Conservation (phyloP, 2,113 vertebrate genomes). For the Alligator mississippiensis region DNA sequence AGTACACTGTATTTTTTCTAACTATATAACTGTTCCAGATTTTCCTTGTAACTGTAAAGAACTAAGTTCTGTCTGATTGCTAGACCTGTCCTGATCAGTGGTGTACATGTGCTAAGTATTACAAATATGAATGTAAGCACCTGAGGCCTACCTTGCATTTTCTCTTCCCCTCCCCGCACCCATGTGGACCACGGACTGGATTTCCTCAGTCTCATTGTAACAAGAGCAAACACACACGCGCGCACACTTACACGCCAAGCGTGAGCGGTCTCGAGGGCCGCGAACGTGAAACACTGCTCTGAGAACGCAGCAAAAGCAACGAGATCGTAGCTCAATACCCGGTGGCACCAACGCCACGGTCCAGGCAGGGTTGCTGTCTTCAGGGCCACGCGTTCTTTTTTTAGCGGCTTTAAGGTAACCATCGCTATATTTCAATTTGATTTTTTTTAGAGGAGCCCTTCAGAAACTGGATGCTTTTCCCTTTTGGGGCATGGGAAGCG, state of each 20-base stretch:
- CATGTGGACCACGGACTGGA: neutral
- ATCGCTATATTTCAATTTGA: rapidly evolving
- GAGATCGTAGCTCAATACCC: rapidly evolving
- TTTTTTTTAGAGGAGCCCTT: rapidly evolving
- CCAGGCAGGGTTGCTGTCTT: neutral
- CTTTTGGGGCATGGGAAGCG: neutral
- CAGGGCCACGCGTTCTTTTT: neutral
- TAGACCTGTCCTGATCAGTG: slow-evolving; percentile 45
- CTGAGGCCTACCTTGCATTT: slow-evolving; percentile 60
- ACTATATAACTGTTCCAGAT: slow-evolving; percentile 65
- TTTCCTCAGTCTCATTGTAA: neutral
- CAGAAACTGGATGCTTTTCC: neutral
- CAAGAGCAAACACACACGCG: neutral
- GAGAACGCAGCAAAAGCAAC: rapidly evolving
- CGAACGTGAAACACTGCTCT: neutral
- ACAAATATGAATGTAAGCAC: slow-evolving; percentile 67
- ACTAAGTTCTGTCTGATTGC: slow-evolving; percentile 56
- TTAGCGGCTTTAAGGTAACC: neutral
- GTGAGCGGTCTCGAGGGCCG: neutral
- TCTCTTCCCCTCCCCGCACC: neutral
- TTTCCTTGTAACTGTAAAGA: slow-evolving; percentile 63
- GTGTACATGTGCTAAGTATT: slow-evolving; percentile 54
- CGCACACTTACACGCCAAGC: neutral
- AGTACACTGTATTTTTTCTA: slow-evolving; percentile 76
- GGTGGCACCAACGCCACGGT: neutral